Evolutionary conservation across 1,140 invertebrate species (phyloP).

Genomic region (Aricia agestis): DNA sequence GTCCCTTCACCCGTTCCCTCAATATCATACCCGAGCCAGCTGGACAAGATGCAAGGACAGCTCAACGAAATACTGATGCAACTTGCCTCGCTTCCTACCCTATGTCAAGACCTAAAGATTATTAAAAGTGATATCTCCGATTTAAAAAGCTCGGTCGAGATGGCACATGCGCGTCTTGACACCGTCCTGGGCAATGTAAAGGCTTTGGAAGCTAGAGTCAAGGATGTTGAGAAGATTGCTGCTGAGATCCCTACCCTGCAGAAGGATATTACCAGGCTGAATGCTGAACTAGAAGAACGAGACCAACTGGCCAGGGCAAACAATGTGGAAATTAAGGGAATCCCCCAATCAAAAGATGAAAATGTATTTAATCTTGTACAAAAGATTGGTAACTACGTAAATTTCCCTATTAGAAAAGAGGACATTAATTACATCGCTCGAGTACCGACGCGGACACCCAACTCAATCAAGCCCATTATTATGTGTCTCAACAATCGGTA

Average conservation of each 20-base stretch:
- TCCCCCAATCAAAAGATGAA: neutral
- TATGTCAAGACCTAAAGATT: too few species aligned
- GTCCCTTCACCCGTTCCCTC: too few species aligned
- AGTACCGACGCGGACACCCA: neutral
- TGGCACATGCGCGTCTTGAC: too few species aligned
- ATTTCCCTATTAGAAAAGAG: neutral
- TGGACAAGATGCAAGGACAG: too few species aligned
- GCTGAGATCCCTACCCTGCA: neutral
- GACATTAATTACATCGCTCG: neutral
- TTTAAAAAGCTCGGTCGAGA: too few species aligned
- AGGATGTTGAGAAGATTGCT: neutral
- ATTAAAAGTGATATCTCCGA: too few species aligned
- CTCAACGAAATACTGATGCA: too few species aligned
- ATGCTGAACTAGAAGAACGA: too few species aligned
- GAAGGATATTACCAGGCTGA: too few species aligned
- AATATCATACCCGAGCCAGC: too few species aligned
- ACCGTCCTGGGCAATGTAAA: neutral
- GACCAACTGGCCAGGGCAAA: neutral
- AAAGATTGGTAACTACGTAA: neutral
- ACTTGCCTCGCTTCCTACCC: too few species aligned
- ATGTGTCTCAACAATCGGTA: too few species aligned
- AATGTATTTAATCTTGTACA: neutral
- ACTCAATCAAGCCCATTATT: neutral
- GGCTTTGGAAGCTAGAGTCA: neutral
- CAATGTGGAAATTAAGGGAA: slow-evolving; percentile 1